A percentile compares a stretch with the other conserved stretches of the same genome.
Conservation (phyloP, 1,140 invertebrate species). For the Riptortus pedestris region DNA sequence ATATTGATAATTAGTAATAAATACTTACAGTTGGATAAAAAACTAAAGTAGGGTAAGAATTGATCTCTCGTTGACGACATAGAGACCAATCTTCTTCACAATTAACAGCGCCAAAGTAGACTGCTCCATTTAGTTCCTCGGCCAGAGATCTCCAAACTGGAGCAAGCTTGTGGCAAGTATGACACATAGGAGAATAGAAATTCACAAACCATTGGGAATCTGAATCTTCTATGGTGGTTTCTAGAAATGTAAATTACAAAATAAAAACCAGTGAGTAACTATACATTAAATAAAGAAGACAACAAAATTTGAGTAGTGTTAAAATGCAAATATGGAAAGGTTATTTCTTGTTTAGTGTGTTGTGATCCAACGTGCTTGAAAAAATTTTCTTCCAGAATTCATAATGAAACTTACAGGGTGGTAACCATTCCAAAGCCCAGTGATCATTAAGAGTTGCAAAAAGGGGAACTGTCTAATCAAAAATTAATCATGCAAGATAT, state of each 20-base stretch:
- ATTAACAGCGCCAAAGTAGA: constrained; percentile 68
- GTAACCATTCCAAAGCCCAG: no score
- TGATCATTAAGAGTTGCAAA: no score
- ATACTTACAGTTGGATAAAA: constrained; percentile 38
- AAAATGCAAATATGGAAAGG: no score
- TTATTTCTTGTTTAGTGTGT: no score
- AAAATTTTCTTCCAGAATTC: no score
- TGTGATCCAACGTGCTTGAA: no score
- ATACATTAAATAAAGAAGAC: constrained; percentile 8
- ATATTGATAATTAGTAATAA: no score
- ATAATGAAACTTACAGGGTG: no score
- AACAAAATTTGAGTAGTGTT: no score
- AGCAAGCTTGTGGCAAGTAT: constrained; percentile 69
- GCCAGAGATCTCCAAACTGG: constrained; percentile 70
- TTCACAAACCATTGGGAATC: constrained; percentile 71
- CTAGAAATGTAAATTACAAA: constrained; percentile 36
- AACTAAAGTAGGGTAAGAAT: constrained; percentile 57
- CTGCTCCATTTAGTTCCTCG: constrained; percentile 54
- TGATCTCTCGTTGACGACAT: constrained; percentile 53
- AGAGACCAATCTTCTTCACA: constrained; percentile 65
- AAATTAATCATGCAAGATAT: no score
- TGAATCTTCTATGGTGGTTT: constrained; percentile 48
- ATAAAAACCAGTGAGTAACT: not conserved
- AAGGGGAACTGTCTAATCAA: no score
- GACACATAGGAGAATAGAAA: constrained; percentile 75